Evolutionary conservation across 1,140 invertebrate genomes (phyloP), one percentile per base, ranked within the genome.

Genomic region (Drosophila melanica): DNA sequence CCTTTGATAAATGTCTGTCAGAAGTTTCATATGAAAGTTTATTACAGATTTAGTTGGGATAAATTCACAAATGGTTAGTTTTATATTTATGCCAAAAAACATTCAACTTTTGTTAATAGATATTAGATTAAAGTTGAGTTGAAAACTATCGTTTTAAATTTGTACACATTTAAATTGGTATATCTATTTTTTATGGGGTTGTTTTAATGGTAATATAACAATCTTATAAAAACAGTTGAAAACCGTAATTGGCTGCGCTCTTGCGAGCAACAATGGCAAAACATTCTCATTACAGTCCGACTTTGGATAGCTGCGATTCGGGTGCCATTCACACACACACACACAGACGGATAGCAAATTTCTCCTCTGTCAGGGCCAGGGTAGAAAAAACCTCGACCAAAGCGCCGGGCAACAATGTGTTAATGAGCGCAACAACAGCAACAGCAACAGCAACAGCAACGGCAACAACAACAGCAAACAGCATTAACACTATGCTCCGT

Each of bases 381-480:
- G 14, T 10, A 14, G 39, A n/a, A 54, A 53, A 63, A 63, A 41
- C 68, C 60, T 48, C 37, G 44, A n/a, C 44, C 53, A 50, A 66
- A 57, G 42, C 50, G 41, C 11, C 39, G 48, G 53, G 18, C 64
- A 51, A 67, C 77, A 71, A 63, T 50, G 82, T 86, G 81, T 86
- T 87, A 86, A 86, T 86, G 79, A 86, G 81, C 63, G 20, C 63
- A 53, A 47, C 33, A 44, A 7, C 51, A 55, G 10, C 65, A 62
- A 47, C 45, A 45, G 48, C 59, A 68, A 4, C 4, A 23, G 4
- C n/a, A 51, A 42, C 58, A 37, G 50, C 37, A 20, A n/a, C n/a
- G n/a, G n/a, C 33, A 44, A 7, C 51, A 55, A 9, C 65, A 62
- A 47, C 45, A 23, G 20, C 39, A 35, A 51, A 42, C 58, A 37